Evolutionary conservation across 2,888 invertebrate genomes (phyloP).

Genomic region (Alitta virens): DNA sequence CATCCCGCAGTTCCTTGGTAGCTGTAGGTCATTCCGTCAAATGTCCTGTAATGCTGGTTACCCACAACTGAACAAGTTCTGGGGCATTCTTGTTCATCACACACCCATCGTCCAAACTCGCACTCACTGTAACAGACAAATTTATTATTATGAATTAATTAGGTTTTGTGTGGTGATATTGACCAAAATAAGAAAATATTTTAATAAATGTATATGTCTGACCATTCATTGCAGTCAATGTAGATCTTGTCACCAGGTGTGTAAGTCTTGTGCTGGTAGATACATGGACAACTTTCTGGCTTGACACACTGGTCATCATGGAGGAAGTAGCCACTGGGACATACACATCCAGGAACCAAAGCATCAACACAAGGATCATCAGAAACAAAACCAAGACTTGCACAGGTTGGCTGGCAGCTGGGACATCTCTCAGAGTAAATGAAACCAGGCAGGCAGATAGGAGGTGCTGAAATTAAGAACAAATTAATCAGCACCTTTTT

Average conservation of each 20-base stretch:
- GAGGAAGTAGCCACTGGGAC: conserved; percentile 71
- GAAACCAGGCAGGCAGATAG: too few relatives aligned
- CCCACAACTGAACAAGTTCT: conserved; percentile 39
- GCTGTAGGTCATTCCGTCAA: conserved; percentile 29
- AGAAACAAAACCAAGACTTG: too few relatives aligned
- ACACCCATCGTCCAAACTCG: conserved; percentile 41
- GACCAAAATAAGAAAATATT: too few relatives aligned
- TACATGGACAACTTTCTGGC: conserved; percentile 36
- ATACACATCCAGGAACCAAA: conserved; percentile 70
- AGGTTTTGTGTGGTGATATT: too few relatives aligned
- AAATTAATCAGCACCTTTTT: too few relatives aligned
- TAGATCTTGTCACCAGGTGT: conserved; percentile 31
- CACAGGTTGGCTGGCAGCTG: too few relatives aligned
- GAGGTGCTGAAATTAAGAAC: too few relatives aligned
- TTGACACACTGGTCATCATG: conserved; percentile 37
- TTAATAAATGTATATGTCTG: too few relatives aligned
- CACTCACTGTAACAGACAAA: conserved; percentile 35
- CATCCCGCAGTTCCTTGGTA: too few relatives aligned
- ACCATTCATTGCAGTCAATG: conserved; percentile 43
- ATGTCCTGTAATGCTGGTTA: conserved; percentile 42
- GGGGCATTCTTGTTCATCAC: conserved; percentile 38
- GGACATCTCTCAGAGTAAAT: too few relatives aligned
- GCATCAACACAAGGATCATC: too few relatives aligned
- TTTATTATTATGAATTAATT: background rate
- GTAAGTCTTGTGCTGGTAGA: conserved; percentile 32